phyloP scores from a whole-genome alignment of 2,113 vertebrate genomes.

The Eubucco bourcierii region DNA sequence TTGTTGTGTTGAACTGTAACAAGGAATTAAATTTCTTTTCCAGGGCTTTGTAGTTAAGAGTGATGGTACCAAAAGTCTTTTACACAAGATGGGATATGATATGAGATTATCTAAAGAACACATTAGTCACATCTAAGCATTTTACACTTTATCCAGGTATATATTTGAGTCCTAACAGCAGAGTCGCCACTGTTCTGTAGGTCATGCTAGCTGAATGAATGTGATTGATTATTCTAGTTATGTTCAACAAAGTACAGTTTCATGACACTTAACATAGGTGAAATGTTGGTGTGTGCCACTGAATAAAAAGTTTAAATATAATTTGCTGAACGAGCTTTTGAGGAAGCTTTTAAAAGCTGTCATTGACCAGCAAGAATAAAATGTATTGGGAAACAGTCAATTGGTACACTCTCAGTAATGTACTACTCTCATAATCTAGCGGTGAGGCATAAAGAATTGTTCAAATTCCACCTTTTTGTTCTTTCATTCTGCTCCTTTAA shows the following conservation, averaged over 20 bases:
- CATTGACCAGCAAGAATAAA: background rate
- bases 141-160: background rate
- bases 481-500: slow-evolving; percentile 53
- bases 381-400: background rate
- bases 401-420: background rate
- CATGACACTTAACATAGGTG: background rate
- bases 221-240: slow-evolving; percentile 33
- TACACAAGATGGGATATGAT: background rate
- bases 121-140: background rate
- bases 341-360: background rate
- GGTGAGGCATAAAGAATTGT: background rate
- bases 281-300: background rate
- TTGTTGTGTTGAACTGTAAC: background rate
- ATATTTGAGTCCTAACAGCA: background rate
- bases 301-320: slow-evolving; percentile 5
- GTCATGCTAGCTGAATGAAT: background rate
- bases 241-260: background rate
- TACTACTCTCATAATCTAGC: background rate
- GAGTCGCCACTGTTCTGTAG: background rate
- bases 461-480: slow-evolving; percentile 14
- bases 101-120: background rate
- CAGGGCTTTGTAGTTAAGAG: background rate
- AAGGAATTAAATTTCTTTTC: background rate
- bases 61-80: background rate
- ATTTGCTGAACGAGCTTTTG: background rate